Percentiles rank a stretch among this genome's conserved stretches.
Conservation (phyloP, 2,888 invertebrate species). For the Drosophila kambysellisi region DNA sequence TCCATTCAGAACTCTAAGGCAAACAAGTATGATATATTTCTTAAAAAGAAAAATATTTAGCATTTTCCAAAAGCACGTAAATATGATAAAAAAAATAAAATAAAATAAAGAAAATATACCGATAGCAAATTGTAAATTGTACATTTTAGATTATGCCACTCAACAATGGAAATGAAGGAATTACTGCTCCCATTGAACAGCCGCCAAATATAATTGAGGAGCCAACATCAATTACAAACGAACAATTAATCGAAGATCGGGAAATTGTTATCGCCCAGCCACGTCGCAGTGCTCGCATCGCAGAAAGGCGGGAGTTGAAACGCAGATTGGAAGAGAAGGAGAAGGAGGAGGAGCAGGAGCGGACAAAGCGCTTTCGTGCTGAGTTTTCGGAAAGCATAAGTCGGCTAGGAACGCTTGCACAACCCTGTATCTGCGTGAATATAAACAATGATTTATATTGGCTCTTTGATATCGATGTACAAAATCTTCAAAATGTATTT, state of each 20-base stretch:
- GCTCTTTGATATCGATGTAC: background rate
- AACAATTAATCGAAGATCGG: background rate
- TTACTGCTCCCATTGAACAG: background rate
- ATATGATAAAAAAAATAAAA: background rate
- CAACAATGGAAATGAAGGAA: background rate
- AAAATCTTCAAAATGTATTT: background rate
- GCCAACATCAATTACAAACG: background rate
- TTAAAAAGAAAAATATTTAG: background rate
- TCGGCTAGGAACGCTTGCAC: background rate
- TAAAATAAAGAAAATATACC: background rate
- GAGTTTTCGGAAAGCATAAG: background rate
- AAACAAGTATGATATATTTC: background rate
- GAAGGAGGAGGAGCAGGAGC: background rate
- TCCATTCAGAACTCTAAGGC: background rate
- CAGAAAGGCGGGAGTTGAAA: background rate
- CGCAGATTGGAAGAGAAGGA: background rate
- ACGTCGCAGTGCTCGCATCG: background rate
- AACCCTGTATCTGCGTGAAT: background rate
- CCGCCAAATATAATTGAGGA: too few species aligned
- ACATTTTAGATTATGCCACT: background rate
- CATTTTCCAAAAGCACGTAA: conserved; percentile 10
- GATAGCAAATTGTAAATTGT: background rate
- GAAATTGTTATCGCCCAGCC: background rate
- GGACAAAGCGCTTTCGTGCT: background rate
- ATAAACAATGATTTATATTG: background rate